phyloP scores from a whole-genome alignment of 2,797 vertebrate species.

The Fratercula arctica region DNA sequence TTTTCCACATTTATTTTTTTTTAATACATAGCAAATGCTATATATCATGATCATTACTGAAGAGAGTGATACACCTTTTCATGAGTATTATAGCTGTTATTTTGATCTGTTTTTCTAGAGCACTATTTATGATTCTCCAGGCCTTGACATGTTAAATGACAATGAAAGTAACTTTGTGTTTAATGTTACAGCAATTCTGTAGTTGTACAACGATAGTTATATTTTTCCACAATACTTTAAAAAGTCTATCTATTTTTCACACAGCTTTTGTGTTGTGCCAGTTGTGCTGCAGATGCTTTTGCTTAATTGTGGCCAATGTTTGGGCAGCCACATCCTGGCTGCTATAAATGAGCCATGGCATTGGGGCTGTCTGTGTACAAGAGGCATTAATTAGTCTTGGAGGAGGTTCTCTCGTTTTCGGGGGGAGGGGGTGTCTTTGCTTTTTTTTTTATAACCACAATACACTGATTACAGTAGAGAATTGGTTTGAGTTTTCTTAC shows the following conservation, averaged over 20 bases:
- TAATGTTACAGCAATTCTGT: background rate
- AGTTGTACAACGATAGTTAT: background rate
- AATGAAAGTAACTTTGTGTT: background rate
- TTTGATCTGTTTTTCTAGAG: background rate
- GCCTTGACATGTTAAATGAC: background rate
- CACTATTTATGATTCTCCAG: background rate
- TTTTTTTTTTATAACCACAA: background rate
- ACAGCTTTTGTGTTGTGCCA: background rate
- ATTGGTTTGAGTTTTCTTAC: background rate
- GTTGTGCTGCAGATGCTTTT: background rate
- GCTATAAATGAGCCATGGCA: background rate
- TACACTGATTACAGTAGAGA: background rate
- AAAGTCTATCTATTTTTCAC: background rate
- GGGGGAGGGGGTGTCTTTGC: fast-evolving
- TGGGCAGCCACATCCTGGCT: background rate
- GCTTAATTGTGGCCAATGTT: background rate
- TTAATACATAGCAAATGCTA: background rate
- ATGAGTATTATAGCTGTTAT: background rate
- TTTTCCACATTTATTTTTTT: background rate
- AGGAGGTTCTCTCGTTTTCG: fast-evolving
- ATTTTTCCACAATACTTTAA: background rate
- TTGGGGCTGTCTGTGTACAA: background rate
- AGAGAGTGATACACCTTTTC: background rate
- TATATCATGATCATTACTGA: background rate
- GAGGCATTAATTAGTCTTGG: background rate